A percentile compares a stretch with the other conserved stretches of the same genome.
These are phyloP conservation scores for Drosophila seclusa DNA, from an alignment of 2,888 invertebrate species.

Conservation along the genomic window DNA sequence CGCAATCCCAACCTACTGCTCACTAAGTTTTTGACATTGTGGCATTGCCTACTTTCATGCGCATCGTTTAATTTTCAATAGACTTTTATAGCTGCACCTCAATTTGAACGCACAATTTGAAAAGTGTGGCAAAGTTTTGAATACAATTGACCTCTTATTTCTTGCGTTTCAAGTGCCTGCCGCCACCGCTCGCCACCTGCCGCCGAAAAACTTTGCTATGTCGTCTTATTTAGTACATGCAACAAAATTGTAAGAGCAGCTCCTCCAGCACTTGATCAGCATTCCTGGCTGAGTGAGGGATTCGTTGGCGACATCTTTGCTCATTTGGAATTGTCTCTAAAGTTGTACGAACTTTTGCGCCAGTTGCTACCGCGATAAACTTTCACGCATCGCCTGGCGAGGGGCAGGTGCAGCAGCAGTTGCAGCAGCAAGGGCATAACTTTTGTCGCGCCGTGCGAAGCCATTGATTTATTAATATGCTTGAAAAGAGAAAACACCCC, in stretches of 20 bases:
- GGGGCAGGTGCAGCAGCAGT: not conserved
- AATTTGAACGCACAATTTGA: slow-evolving; percentile 77
- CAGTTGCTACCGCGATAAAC: slow-evolving; percentile 72
- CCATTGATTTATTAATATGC: slow-evolving; percentile 76
- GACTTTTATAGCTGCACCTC: slow-evolving; percentile 61
- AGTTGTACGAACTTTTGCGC: slow-evolving; percentile 68
- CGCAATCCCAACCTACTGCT: not conserved
- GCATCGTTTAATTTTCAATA: slow-evolving; percentile 75
- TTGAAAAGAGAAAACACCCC: slow-evolving; percentile 7
- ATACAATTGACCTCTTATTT: slow-evolving; percentile 52
- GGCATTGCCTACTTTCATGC: slow-evolving; percentile 73
- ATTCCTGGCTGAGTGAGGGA: slow-evolving; percentile 1
- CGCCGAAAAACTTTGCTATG: slow-evolving; percentile 35
- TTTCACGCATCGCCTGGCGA: slow-evolving; percentile 32
- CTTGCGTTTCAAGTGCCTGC: not conserved
- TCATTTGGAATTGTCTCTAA: slow-evolving; percentile 63
- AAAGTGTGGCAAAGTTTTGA: slow-evolving; percentile 62
- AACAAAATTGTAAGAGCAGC: slow-evolving; percentile 47
- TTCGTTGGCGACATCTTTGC: slow-evolving; percentile 46
- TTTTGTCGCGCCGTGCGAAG: slow-evolving; percentile 62
- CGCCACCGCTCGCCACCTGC: not conserved
- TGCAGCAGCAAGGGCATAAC: slow-evolving; percentile 40
- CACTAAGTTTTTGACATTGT: slow-evolving; percentile 1
- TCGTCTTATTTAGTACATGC: slow-evolving; percentile 54
- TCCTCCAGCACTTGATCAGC: not conserved